Percentiles rank a stretch among this genome's conserved stretches.
phyloP scores from a whole-genome alignment of 1,140 invertebrate species.

The Philaenus spumarius region DNA sequence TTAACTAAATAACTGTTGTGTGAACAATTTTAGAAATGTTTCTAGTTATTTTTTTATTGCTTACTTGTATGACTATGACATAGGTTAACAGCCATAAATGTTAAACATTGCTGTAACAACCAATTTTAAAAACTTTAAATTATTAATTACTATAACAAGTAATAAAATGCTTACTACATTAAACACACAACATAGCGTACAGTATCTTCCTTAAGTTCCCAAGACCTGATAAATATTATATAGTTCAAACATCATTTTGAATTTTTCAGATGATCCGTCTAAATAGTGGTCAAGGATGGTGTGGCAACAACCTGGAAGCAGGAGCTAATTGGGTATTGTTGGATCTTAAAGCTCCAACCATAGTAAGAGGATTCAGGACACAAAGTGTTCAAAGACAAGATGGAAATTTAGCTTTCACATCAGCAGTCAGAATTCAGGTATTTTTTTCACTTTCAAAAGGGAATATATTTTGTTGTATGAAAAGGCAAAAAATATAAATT shows the following conservation, averaged over 20 bases:
- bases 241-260: too few relatives aligned
- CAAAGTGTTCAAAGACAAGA: conserved; percentile 74
- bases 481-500: conserved; percentile 11
- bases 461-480: neutral
- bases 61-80: too few relatives aligned
- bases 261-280: conserved; percentile 73
- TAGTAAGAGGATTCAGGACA: conserved; percentile 82
- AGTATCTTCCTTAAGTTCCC: conserved; percentile 8
- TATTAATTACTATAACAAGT: too few relatives aligned
- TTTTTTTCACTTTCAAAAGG: neutral
- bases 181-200: neutral
- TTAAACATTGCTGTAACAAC: neutral
- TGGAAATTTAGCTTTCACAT: conserved; percentile 76
- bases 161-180: too few relatives aligned
- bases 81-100: too few relatives aligned
- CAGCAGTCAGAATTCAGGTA: conserved; percentile 70
- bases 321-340: conserved; percentile 83
- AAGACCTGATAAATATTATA: too few relatives aligned
- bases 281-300: conserved; percentile 81
- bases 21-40: too few relatives aligned
- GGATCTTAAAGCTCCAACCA: conserved; percentile 83
- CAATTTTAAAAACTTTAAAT: neutral
- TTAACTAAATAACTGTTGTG: too few relatives aligned
- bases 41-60: too few relatives aligned
- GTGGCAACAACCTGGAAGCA: conserved; percentile 73